Conservation (phyloP, 2,888 invertebrate species). For the Digitonthophagus gazella region DNA sequence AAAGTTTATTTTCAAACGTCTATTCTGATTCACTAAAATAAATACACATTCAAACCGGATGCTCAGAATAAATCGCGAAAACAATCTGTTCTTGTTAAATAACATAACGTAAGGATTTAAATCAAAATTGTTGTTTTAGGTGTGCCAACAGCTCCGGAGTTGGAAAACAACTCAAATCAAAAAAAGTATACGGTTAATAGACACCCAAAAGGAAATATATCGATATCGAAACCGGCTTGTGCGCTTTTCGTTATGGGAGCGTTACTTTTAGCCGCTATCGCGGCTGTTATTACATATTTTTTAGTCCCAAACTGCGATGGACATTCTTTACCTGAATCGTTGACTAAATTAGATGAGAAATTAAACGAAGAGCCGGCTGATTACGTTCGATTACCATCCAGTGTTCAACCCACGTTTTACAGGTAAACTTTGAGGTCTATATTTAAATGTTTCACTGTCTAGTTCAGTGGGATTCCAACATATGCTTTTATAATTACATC, state of each 20-base stretch:
- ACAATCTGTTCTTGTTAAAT: too few relatives aligned
- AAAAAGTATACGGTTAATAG: conserved; percentile 49
- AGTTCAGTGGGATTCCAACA: neutral
- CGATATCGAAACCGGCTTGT: conserved; percentile 46
- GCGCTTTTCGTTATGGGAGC: conserved; percentile 47
- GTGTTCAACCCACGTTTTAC: conserved; percentile 44
- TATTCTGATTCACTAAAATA: too few relatives aligned
- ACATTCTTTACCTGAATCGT: conserved; percentile 19
- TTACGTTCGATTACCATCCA: conserved; percentile 41
- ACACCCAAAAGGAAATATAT: conserved; percentile 37
- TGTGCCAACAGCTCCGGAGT: conserved; percentile 47
- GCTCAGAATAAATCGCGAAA: too few relatives aligned
- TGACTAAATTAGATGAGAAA: conserved; percentile 16
- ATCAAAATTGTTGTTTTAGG: conserved; percentile 32
- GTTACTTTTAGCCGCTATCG: conserved; percentile 43
- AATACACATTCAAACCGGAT: too few relatives aligned
- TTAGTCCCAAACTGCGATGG: conserved; percentile 42
- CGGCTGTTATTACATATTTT: conserved; percentile 47
- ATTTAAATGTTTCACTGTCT: neutral
- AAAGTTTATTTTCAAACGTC: too few relatives aligned
- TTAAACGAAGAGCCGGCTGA: conserved; percentile 13
- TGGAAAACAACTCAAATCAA: conserved; percentile 47
- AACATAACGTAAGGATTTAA: too few relatives aligned
- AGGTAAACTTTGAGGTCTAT: conserved; percentile 36
- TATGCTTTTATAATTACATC: neutral